Evolutionary conservation across 2,888 invertebrate genomes (phyloP).

Genomic region (Steinernema hermaphroditum): DNA sequence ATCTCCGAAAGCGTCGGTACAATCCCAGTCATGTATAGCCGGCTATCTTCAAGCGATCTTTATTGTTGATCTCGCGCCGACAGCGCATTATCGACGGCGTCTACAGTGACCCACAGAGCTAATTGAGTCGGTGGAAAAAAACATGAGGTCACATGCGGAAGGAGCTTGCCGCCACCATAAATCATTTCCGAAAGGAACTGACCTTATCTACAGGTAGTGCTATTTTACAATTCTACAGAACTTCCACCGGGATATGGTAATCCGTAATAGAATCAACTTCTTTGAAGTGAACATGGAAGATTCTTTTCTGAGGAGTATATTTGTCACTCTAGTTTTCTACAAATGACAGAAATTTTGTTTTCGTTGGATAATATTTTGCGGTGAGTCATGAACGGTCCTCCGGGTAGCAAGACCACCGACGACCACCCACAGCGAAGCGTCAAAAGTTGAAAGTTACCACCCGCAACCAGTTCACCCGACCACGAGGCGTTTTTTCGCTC

Average conservation of each 20-base stretch:
- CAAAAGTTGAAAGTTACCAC: slow-evolving; percentile 21
- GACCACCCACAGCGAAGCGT: slow-evolving; percentile 17
- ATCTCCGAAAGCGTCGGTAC: not conserved
- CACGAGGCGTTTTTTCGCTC: slow-evolving; percentile 17
- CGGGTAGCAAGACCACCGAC: not conserved
- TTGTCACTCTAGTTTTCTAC: too few species aligned
- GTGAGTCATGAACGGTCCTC: too few species aligned
- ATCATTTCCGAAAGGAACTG: not conserved
- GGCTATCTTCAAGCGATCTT: slow-evolving; percentile 6
- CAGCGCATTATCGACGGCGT: slow-evolving; percentile 17
- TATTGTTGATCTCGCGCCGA: slow-evolving; percentile 25
- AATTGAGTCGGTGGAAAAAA: slow-evolving; percentile 26
- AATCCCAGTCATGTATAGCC: slow-evolving; percentile 10
- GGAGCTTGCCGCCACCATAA: slow-evolving; percentile 19
- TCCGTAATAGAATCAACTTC: too few species aligned
- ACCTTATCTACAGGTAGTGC: too few species aligned
- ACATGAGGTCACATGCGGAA: slow-evolving; percentile 23
- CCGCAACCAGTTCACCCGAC: slow-evolving; percentile 3
- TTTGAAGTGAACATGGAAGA: too few species aligned
- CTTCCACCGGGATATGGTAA: too few species aligned
- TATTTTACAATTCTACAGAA: too few species aligned
- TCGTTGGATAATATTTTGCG: too few species aligned
- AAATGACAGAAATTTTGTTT: too few species aligned
- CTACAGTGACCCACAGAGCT: slow-evolving; percentile 24
- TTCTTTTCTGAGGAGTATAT: too few species aligned